Evolutionary conservation across 2,888 invertebrate species (phyloP).

Genomic region (Steromphala cineraria): DNA sequence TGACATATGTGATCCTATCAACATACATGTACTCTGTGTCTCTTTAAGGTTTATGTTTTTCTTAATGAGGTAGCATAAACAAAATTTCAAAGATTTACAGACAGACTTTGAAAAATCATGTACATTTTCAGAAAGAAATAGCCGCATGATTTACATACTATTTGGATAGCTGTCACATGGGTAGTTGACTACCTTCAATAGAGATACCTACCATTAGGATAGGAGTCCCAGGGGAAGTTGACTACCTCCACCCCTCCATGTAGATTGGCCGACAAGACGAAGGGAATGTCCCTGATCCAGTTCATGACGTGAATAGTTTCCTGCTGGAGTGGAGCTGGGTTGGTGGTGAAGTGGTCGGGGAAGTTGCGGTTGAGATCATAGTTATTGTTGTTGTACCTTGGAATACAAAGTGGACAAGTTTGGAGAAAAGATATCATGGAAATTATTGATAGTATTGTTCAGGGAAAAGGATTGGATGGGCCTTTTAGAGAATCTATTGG

Average conservation of each 20-base stretch:
- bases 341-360: conserved; percentile 94
- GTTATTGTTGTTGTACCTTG: conserved; percentile 76
- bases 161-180: conserved; percentile 88
- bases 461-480: no score
- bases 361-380: conserved; percentile 97
- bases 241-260: conserved; percentile 95
- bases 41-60: no score
- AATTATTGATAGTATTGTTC: no score
- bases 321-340: conserved; percentile 80
- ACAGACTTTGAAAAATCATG: no score
- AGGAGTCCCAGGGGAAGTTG: conserved; percentile 96
- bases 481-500: no score
- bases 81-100: no score
- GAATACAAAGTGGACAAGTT: conserved; percentile 10
- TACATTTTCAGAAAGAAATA: no score
- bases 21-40: no score
- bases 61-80: no score
- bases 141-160: not conserved
- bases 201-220: conserved; percentile 31
- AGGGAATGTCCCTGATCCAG: conserved; percentile 93
- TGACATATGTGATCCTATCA: no score
- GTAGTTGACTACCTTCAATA: conserved; percentile 90
- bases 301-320: conserved; percentile 95
- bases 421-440: not conserved
- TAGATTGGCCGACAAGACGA: conserved; percentile 93